These are phyloP conservation scores for Cantharis flavilabris DNA, from an alignment of 2,888 invertebrate species.

Conservation along the genomic window DNA sequence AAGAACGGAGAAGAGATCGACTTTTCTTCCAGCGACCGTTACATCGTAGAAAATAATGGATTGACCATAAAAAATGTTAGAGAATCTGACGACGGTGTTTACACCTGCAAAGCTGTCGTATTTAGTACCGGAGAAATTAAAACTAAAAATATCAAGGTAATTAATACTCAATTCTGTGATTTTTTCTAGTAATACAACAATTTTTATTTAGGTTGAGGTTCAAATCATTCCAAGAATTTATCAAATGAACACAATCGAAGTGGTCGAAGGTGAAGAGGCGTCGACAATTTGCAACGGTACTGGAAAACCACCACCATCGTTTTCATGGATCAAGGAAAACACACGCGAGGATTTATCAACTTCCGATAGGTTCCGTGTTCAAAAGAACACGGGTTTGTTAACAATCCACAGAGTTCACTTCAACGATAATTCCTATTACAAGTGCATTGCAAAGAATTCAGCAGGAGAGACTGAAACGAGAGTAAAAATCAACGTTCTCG, in stretches of 20 bases:
- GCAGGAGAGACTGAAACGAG: constrained; percentile 74
- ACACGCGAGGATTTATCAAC: constrained; percentile 74
- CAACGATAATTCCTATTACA: constrained; percentile 79
- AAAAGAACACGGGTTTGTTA: constrained; percentile 71
- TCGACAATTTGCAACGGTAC: constrained; percentile 76
- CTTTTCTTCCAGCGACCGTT: constrained; percentile 71
- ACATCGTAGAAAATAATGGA: constrained; percentile 75
- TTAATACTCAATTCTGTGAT: constrained; percentile 46
- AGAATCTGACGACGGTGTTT: constrained; percentile 83
- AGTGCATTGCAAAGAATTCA: constrained; percentile 78
- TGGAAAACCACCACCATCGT: constrained; percentile 84
- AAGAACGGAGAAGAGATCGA: constrained; percentile 74
- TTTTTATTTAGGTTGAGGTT: constrained; percentile 60
- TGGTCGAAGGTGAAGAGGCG: constrained; percentile 80
- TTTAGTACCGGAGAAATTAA: constrained; percentile 78
- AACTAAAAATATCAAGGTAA: constrained; percentile 76
- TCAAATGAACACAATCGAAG: constrained; percentile 65
- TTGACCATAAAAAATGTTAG: constrained; percentile 76
- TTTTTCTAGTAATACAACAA: not conserved
- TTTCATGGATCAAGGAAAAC: constrained; percentile 80
- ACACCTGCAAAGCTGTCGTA: constrained; percentile 87
- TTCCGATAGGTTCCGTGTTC: constrained; percentile 71
- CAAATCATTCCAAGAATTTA: constrained; percentile 76
- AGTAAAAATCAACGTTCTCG: constrained; percentile 72
- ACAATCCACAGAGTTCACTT: constrained; percentile 75